Evolutionary conservation across 2,797 vertebrate species (phyloP).

Genomic region (Acipenser ruthenus): DNA sequence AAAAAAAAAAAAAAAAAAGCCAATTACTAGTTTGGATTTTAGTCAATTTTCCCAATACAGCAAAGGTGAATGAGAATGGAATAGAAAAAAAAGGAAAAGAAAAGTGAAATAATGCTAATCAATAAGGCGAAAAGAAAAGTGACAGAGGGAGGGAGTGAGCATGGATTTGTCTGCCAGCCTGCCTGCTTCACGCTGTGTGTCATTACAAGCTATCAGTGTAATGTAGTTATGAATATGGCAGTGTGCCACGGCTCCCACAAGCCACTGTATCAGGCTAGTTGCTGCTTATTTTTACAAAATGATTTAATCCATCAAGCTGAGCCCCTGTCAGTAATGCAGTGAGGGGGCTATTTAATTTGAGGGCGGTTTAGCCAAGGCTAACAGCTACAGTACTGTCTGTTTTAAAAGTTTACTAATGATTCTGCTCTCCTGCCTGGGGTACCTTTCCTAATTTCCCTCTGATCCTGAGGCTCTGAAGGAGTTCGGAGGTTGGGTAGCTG

Average conservation of each 20-base stretch:
- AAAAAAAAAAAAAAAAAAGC: too few species aligned
- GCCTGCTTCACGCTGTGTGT: not conserved
- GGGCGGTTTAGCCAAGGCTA: not conserved
- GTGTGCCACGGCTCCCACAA: not conserved
- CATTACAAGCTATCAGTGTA: conserved; percentile 2
- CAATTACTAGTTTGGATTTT: too few species aligned
- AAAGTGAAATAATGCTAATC: conserved; percentile 1
- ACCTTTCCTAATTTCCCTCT: not conserved
- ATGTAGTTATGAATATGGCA: conserved; percentile 5
- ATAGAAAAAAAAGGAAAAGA: not conserved
- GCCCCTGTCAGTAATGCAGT: conserved; percentile 1
- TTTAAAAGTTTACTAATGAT: conserved; percentile 1
- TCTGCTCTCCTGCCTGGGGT: not conserved
- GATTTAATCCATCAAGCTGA: conserved; percentile 2
- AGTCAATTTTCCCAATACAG: too few species aligned
- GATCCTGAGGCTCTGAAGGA: too few species aligned
- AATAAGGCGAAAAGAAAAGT: not conserved
- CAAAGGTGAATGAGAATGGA: too few species aligned
- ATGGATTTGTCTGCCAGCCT: too few species aligned
- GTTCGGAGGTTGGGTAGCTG: too few species aligned
- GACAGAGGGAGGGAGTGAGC: too few species aligned
- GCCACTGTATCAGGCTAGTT: not conserved
- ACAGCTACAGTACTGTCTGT: not conserved
- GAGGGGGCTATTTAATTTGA: not conserved
- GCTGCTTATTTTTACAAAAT: not conserved